These are phyloP conservation scores for Saccostrea echinata DNA, from an alignment of 1,140 invertebrate species.

Conservation along the genomic window DNA sequence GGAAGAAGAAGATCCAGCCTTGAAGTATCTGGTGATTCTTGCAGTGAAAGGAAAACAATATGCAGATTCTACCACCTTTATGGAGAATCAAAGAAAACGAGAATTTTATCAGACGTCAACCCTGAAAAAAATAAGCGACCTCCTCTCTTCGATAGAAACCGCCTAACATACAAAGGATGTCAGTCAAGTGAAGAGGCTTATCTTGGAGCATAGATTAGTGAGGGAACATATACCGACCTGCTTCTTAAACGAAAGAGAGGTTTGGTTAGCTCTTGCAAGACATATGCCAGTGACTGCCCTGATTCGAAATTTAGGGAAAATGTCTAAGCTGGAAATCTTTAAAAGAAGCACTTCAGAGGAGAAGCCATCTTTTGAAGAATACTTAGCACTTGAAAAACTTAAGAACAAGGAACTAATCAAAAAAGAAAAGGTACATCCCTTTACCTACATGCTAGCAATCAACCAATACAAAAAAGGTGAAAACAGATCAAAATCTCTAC, in stretches of 20 bases:
- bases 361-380: not conserved
- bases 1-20: constrained; percentile 78
- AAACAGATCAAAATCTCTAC: not conserved
- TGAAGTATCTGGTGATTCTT: constrained; percentile 72
- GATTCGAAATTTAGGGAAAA: constrained; percentile 84
- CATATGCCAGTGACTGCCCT: constrained; percentile 83
- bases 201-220: constrained; percentile 81
- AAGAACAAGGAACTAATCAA: not conserved
- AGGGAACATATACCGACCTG: constrained; percentile 86
- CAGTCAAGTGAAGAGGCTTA: constrained; percentile 80
- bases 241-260: constrained; percentile 83
- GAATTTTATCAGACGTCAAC: constrained; percentile 67
- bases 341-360: constrained; percentile 69
- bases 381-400: not conserved
- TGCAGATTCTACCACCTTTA: constrained; percentile 75
- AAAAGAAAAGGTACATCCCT: not conserved
- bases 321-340: constrained; percentile 82
- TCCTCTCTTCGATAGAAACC: constrained; percentile 80
- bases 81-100: constrained; percentile 43
- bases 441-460: not conserved
- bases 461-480: not conserved
- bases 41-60: constrained; percentile 78
- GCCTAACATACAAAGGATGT: constrained; percentile 83
- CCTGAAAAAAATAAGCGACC: constrained; percentile 82
- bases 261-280: constrained; percentile 84